Evolutionary conservation across 1,140 invertebrate species (phyloP).

Genomic region (Portunus trituberculatus): DNA sequence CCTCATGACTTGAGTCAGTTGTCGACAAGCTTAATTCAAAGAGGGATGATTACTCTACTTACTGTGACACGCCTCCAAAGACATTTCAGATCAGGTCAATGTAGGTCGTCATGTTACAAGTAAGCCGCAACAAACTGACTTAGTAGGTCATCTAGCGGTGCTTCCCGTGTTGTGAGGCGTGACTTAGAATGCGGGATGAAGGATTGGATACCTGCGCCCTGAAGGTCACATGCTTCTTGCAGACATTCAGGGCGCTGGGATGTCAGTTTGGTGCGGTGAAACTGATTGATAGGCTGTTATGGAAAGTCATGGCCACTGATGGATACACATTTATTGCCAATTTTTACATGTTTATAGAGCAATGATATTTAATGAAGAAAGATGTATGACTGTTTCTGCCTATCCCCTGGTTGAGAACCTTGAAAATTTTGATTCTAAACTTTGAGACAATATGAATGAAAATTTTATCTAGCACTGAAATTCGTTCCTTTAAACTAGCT

Average conservation of each 20-base stretch:
- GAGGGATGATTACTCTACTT: constrained; percentile 71
- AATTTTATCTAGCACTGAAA: constrained; percentile 32
- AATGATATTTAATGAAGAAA: constrained; percentile 75
- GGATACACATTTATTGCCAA: constrained; percentile 76
- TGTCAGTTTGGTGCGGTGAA: constrained; percentile 76
- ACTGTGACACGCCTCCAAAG: constrained; percentile 58
- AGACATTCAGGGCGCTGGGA: constrained; percentile 73
- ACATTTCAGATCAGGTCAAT: constrained; percentile 62
- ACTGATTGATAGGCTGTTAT: constrained; percentile 73
- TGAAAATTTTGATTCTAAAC: constrained; percentile 49
- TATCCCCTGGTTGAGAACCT: constrained; percentile 74
- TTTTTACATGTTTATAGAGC: constrained; percentile 75
- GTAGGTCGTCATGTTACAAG: constrained; percentile 65
- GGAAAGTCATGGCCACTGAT: constrained; percentile 74
- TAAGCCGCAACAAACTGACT: constrained; percentile 75
- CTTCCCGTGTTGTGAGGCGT: constrained; percentile 70
- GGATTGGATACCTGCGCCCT: constrained; percentile 69
- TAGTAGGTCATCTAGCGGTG: constrained; percentile 70
- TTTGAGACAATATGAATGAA: constrained; percentile 56
- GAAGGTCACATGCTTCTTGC: constrained; percentile 55
- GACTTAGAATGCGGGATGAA: constrained; percentile 71
- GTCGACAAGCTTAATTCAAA: constrained; percentile 64
- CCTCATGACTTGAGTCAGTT: constrained; percentile 71
- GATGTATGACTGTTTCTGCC: constrained; percentile 74
- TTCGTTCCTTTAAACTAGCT: neutral